Evolutionary conservation across 2,888 invertebrate genomes (phyloP).

Genomic region (Clunio marinus): DNA sequence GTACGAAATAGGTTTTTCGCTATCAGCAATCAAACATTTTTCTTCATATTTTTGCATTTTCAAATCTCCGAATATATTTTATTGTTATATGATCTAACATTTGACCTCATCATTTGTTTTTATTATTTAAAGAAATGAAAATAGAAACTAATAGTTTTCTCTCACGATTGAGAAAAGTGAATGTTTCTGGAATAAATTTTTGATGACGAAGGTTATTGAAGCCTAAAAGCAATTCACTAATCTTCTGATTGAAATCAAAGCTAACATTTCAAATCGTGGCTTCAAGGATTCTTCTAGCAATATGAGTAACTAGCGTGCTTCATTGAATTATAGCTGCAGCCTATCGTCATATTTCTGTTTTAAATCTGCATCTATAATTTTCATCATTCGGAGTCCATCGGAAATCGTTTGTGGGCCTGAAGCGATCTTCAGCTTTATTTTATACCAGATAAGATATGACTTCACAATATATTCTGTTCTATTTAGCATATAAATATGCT

Average conservation of each 20-base stretch:
- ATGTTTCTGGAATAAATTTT: background rate
- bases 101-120: background rate
- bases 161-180: conserved; percentile 4
- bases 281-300: conserved; percentile 14
- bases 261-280: background rate
- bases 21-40: background rate
- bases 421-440: background rate
- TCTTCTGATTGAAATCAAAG: background rate
- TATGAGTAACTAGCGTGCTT: background rate
- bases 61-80: background rate
- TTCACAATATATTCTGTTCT: background rate
- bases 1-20: background rate
- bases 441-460: background rate
- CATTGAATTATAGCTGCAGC: background rate
- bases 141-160: conserved; percentile 2
- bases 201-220: background rate
- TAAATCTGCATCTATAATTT: background rate
- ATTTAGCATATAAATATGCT: conserved; percentile 11
- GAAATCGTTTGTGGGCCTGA: background rate
- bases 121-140: background rate
- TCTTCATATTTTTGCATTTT: background rate
- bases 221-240: background rate
- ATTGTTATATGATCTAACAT: no score
- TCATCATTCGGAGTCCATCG: background rate
- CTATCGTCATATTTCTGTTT: background rate